Conservation (phyloP, 2,888 invertebrate genomes). For the Sinelater perroti region DNA sequence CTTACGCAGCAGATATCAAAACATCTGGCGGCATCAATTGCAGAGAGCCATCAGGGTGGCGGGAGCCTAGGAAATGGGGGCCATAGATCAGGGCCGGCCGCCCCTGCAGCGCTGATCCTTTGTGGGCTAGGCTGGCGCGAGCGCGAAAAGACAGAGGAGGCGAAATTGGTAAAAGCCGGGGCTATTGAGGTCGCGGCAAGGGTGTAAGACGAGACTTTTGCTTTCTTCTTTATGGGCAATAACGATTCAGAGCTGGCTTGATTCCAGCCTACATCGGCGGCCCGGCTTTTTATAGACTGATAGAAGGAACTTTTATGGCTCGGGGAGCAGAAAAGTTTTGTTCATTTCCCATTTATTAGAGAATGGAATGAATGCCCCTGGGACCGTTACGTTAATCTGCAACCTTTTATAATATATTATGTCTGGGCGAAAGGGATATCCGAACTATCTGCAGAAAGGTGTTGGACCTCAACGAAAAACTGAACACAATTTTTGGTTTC, state of each 20-base stretch:
- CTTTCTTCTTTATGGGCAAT: constrained; percentile 37
- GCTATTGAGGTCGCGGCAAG: constrained; percentile 36
- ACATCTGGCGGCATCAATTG: too few species aligned
- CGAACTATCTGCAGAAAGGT: constrained; percentile 3
- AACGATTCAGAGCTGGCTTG: constrained; percentile 36
- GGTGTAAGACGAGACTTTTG: constrained; percentile 37
- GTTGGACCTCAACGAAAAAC: too few species aligned
- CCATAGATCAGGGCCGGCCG: too few species aligned
- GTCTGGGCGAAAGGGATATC: constrained; percentile 18
- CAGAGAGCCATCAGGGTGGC: too few species aligned
- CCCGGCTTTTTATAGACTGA: constrained; percentile 35
- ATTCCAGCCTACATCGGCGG: constrained; percentile 36
- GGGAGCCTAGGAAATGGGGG: too few species aligned
- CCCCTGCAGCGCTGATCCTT: constrained; percentile 10
- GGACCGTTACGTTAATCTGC: constrained; percentile 31
- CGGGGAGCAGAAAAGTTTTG: constrained; percentile 32
- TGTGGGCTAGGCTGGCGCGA: constrained; percentile 24
- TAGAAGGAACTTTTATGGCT: constrained; percentile 34
- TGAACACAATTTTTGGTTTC: too few species aligned
- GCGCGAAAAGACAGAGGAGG: constrained; percentile 25
- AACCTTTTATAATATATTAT: constrained; percentile 31
- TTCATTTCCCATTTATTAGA: constrained; percentile 35
- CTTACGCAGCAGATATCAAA: too few species aligned
- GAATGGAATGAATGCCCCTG: constrained; percentile 18
- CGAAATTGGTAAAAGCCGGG: constrained; percentile 32